Base-by-base conservation (phyloP, 2,113 vertebrate species). In the Alouatta palliata region DNA sequence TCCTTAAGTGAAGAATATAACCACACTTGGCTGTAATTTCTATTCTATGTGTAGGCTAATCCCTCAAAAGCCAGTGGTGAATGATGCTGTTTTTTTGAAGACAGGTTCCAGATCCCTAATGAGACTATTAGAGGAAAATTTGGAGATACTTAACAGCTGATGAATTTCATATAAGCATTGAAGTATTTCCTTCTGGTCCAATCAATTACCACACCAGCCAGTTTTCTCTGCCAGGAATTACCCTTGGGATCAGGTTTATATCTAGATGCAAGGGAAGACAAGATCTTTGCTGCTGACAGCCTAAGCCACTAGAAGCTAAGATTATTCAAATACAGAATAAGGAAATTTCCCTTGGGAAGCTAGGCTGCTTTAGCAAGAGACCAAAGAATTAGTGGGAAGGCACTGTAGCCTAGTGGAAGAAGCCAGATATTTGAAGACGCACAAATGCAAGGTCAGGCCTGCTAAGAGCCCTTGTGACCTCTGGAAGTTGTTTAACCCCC, bases 81-180 rank as follows among this genome's bases (percentile, higher is more conserved):
- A 93, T 97, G 94, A 89, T 87, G 49, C 71, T 95, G 87, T 86
- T 70, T 93, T 85, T 96, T 95, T 95, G 84, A 97, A 97, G 94
- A 97, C 89, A 97, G 88, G 40, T 96, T 97, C 94, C 91, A 98
- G 97, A 98, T 95, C 91, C 84, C 89, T 96, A 96, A 96, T 97
- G 95, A 98, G 88, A 87, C 89, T 93, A 98, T 97, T 97, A 98
- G 84, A 93, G 94, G 43, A 83, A 97, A 97, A 85, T 95, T 97
- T 97, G 92, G 83, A 97, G 94, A 96, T 87, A 95, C 70, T 96
- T 97, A 97, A 96, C 83, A 97, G 94, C 96, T 97, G 97, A 98
- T 97, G 96, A 90, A 97, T 97, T 96, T 97, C 92, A 73, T 97
- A 84, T 80, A 97, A 93, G 64, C 92, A 92, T 68, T 95, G 81